Evolutionary conservation across 2,888 invertebrate species (phyloP), one percentile per base, ranked within the genome.

Genomic region (Megalurothrips usitatus): DNA sequence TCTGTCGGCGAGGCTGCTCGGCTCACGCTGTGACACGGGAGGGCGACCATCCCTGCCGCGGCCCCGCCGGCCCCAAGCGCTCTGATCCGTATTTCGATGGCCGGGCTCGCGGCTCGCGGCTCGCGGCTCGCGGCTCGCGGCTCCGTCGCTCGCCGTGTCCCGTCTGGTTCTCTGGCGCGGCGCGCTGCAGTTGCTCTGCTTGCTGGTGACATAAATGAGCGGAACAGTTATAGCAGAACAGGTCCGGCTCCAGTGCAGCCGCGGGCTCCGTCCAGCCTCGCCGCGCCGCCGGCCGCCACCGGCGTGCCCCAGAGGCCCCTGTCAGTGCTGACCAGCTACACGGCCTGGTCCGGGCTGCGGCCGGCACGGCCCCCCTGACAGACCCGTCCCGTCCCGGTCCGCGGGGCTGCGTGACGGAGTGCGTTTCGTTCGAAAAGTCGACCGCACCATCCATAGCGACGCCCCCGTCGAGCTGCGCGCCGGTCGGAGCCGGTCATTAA

Each of bases 141-240:
- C 14, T 9, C 23, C 23, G 11, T 6, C 23, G 68, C 68, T 75
- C 68, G n/a, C n/a, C 12, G 68, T 43, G 34, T 43, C 6, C 34
- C 34, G 6, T 43, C 34, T 43, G 34, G 34, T 43, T 43, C 52
- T 58, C 19, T 58, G 58, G 14, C 6, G 58, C 68, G 23, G 11
- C 9, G 68, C 63, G n/a, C 68, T 23, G 68, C 68, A 23, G 23
- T 23, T 23, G 23, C 23, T 75, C 68, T 26, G 68, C 68, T n/a
- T 75, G 68, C 68, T 68, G 68, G 68, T 75, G 68, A 75, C 68
- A 75, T 75, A 75, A 75, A 75, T 75, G 68, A 75, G 68, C 23
- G 23, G 68, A 75, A 75, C 68, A 75, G 68, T 75, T 75, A 75
- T 75, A 75, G 68, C 68, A 75, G 68, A 75, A 75, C 68, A 75